Conservation (phyloP, 2,113 vertebrate species). For the Geothlypis trichas region DNA sequence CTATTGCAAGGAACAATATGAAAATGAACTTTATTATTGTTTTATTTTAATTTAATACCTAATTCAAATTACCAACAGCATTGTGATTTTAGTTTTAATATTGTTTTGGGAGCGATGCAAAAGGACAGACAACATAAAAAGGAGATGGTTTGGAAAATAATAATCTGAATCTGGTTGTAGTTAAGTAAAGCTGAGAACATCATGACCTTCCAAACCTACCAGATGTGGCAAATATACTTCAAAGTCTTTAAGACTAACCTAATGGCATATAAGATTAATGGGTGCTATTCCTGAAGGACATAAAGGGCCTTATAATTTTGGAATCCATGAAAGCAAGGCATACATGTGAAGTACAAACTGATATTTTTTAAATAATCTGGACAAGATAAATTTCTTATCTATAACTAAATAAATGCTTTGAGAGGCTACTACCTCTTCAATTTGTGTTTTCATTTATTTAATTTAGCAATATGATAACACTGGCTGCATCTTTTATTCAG, state of each 20-base stretch:
- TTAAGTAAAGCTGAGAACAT: constrained; percentile 39
- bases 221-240: constrained; percentile 44
- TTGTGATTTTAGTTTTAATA: background rate
- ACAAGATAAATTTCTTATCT: background rate
- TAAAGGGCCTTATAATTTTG: background rate
- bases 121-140: background rate
- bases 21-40: background rate
- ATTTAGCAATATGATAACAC: background rate
- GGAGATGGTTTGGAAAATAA: background rate
- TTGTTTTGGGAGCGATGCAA: background rate
- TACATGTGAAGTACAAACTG: background rate
- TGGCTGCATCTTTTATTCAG: background rate
- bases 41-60: background rate
- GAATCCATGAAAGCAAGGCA: background rate
- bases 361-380: background rate
- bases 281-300: background rate
- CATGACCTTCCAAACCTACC: constrained; percentile 28
- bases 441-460: background rate
- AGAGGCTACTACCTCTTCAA: background rate
- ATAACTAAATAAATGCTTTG: background rate
- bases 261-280: background rate
- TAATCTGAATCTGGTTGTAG: background rate
- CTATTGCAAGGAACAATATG: background rate
- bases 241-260: constrained; percentile 9
- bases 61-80: background rate